Evolutionary conservation across 2,888 invertebrate species (phyloP).

Genomic region (Eupsilia transversa): DNA sequence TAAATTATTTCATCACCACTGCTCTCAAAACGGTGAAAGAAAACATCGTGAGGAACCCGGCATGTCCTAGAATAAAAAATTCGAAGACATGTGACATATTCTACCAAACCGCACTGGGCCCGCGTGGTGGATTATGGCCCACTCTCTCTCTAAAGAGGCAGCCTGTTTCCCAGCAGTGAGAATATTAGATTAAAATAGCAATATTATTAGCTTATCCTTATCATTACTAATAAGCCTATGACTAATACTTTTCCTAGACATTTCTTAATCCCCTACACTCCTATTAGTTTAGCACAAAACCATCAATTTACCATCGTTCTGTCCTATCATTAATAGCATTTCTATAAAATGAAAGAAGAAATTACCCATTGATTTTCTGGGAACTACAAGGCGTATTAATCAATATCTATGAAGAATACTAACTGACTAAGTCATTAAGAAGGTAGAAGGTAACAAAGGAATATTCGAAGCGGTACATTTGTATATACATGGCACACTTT

Average conservation of each 20-base stretch:
- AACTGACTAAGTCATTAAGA: constrained; percentile 30
- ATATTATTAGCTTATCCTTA: too few species aligned
- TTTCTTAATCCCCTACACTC: not conserved
- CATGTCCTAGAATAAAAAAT: too few species aligned
- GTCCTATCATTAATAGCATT: constrained; percentile 16
- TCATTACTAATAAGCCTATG: too few species aligned
- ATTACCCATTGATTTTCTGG: constrained; percentile 16
- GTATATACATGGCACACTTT: constrained; percentile 54
- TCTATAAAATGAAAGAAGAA: not conserved
- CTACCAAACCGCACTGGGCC: too few species aligned
- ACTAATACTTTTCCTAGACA: not conserved
- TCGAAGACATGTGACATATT: too few species aligned
- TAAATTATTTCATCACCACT: too few species aligned
- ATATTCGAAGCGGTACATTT: constrained; percentile 39
- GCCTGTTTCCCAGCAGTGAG: too few species aligned
- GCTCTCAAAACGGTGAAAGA: too few species aligned
- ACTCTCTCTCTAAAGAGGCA: too few species aligned
- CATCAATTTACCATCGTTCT: constrained; percentile 1
- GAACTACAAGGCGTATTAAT: constrained; percentile 27
- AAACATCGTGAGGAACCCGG: too few species aligned
- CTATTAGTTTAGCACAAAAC: not conserved
- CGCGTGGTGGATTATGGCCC: too few species aligned
- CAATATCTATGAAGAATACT: constrained; percentile 33
- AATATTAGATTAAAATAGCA: too few species aligned
- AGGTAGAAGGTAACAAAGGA: constrained; percentile 35